A percentile compares a stretch with the other conserved stretches of the same genome.
phyloP scores from a whole-genome alignment of 1,140 invertebrate species.

The Agrypnia vestita region DNA sequence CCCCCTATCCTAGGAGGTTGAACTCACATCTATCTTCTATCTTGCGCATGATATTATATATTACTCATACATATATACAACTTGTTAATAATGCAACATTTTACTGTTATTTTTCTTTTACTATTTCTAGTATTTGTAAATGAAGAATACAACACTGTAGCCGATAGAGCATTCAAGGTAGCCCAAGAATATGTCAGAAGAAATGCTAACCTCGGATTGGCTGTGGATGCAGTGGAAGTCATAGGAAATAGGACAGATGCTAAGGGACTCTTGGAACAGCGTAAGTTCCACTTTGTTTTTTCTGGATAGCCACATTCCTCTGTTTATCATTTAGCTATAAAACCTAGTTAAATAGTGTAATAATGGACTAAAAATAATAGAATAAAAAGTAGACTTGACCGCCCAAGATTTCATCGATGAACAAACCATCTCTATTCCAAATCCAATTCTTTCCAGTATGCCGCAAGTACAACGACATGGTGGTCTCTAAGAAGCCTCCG shows the following conservation, averaged over 20 bases:
- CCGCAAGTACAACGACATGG: conserved; percentile 78
- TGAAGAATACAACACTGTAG: conserved; percentile 80
- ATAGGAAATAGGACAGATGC: conserved; percentile 80
- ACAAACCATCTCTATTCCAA: no score
- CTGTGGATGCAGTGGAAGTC: conserved; percentile 76
- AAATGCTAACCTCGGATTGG: conserved; percentile 78
- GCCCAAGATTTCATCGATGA: no score
- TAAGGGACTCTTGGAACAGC: conserved; percentile 77
- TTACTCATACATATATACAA: no score
- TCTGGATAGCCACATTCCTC: no score
- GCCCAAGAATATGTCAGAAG: conserved; percentile 79
- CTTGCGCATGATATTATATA: no score
- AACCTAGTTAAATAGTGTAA: no score
- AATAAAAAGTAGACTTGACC: no score
- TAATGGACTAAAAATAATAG: no score
- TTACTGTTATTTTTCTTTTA: neutral
- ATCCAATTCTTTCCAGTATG: conserved; percentile 74
- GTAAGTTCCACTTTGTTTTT: conserved; percentile 66
- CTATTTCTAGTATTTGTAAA: conserved; percentile 78
- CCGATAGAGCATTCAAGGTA: conserved; percentile 79
- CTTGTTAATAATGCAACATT: no score
- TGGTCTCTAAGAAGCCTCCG: conserved; percentile 77
- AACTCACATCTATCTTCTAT: no score
- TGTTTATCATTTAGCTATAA: no score
- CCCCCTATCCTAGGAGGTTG: no score